Evolutionary conservation across 2,113 vertebrate genomes (phyloP), one percentile per base, ranked within the genome.

Genomic region (Cygnus buccinator): DNA sequence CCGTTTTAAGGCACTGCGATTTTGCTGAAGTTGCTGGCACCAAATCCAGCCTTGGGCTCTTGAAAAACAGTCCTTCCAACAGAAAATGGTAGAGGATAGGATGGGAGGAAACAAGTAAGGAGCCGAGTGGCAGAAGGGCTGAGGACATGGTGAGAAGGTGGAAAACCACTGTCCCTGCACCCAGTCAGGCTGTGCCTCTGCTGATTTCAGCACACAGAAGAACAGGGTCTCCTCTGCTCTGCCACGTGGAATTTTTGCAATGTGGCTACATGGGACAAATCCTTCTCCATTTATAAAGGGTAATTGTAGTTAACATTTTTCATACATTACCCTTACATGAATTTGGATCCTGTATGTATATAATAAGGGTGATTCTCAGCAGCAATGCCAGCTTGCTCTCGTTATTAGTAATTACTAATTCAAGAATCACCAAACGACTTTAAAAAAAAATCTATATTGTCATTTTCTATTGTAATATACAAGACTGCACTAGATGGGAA

Each of bases 21-120:
- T 94, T 93, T 2, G 9, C 68, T 95, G 83, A 84, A 81, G 43
- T 58, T 93, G 66, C 61, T 87, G 86, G 86, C 80, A 89, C 48
- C 71, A 96, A 70, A 89, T 71, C 63, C 85, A 88, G 52, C 52
- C 67, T 1, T 2, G 88, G 57, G 59, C 59, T 92, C 22, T 93
- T 74, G 46, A 89, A 94, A 89, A 81, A 6, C 33, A 62, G 13
- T n/a, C 26, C 21, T 95, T 94, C 61, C 73, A 89, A 77, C 25
- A 89, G 33, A 58, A 68, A 78, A 33, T 81, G 85, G 74, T 23
- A 74, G 79, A 95, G 77, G 76, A 81, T 44, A 90, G 46, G 26
- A 81, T 71, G 83, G 57, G 65, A 96, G 29, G 73, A 92, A 93
- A 89, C 75, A 2, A 91, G 9, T 35, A 67, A 65, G 70, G 77